Evolutionary conservation across 2,113 vertebrate genomes (phyloP).

Genomic region (Dipodomys ordii): DNA sequence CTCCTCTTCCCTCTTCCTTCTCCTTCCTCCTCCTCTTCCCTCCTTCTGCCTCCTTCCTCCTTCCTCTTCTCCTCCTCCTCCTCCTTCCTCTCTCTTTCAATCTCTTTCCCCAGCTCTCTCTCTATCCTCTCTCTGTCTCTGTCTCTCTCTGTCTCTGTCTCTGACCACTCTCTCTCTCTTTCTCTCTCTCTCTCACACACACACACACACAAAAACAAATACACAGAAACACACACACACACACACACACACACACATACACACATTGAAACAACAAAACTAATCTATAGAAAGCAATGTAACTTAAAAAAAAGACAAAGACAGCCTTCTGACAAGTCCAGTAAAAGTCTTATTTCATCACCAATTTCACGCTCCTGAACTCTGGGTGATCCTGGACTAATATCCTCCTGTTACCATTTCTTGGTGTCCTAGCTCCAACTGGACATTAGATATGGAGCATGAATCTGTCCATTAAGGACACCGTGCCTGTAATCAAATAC

Average conservation of each 20-base stretch:
- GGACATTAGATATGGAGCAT: constrained; percentile 81
- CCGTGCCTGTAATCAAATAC: constrained; percentile 83
- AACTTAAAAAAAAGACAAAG: constrained; percentile 54
- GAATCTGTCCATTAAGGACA: constrained; percentile 81
- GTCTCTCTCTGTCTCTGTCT: not conserved
- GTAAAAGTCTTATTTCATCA: constrained; percentile 60
- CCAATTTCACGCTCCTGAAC: constrained; percentile 76
- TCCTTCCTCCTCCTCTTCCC: not conserved
- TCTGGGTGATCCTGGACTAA: not conserved
- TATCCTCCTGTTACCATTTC: constrained; percentile 68
- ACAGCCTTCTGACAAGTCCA: constrained; percentile 41
- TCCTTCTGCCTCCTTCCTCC: no score
- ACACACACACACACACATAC: not conserved
- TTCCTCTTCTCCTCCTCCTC: no score
- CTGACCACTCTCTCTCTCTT: no score
- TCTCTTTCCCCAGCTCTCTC: no score
- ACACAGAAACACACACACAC: not conserved
- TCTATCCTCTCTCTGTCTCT: no score
- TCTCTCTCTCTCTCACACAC: not conserved
- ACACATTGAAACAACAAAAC: not conserved
- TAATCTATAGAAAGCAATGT: constrained; percentile 27
- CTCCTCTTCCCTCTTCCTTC: not conserved
- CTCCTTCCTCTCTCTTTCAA: no score
- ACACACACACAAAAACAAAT: not conserved
- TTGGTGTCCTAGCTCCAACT: constrained; percentile 69